Conservation (phyloP, 2,888 invertebrate species). For the Allacma fusca region DNA sequence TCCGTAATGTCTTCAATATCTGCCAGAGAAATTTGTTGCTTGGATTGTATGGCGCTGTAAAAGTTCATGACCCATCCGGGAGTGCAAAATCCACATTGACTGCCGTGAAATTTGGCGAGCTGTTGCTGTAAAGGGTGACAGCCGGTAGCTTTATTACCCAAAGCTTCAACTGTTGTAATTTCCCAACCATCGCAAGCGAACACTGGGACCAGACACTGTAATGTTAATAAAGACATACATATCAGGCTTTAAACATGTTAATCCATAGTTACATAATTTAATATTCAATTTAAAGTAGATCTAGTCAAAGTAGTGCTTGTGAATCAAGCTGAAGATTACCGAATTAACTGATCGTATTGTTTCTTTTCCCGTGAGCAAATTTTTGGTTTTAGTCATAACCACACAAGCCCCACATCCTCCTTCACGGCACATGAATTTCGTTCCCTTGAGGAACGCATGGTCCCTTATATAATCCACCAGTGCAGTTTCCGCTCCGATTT, state of each 20-base stretch:
- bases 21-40: not conserved
- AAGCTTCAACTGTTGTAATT: constrained; percentile 76
- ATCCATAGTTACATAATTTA: too few species aligned
- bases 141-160: constrained; percentile 73
- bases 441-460: constrained; percentile 52
- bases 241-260: too few species aligned
- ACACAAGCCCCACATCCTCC: constrained; percentile 77
- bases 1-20: constrained; percentile 62
- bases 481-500: too few species aligned
- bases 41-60: constrained; percentile 67
- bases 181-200: constrained; percentile 74
- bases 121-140: constrained; percentile 76
- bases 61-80: constrained; percentile 82
- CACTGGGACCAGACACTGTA: constrained; percentile 70
- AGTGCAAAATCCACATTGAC: constrained; percentile 79
- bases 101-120: constrained; percentile 74
- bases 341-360: constrained; percentile 72
- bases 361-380: constrained; percentile 64
- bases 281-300: too few species aligned
- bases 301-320: too few species aligned
- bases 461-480: constrained; percentile 58
- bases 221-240: too few species aligned
- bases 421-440: constrained; percentile 66
- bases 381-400: constrained; percentile 49
- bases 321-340: too few species aligned